A percentile compares a stretch with the other conserved stretches of the same genome.
phyloP scores from a whole-genome alignment of 2,888 invertebrate species.

The Acanthosepion pharaonis region DNA sequence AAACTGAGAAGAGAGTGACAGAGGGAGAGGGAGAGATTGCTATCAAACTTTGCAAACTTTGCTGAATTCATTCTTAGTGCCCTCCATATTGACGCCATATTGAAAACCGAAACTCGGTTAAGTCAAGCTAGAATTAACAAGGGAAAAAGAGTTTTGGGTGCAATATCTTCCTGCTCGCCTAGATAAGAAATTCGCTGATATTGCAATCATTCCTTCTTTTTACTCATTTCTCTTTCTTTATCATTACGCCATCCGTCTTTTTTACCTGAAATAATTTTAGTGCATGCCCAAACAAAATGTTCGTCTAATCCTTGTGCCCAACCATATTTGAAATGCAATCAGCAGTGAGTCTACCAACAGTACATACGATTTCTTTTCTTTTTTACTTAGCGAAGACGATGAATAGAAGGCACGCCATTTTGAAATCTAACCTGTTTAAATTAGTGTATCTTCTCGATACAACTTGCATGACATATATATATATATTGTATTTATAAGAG shows the following conservation, averaged over 20 bases:
- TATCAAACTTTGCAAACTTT: background rate
- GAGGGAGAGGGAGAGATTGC: background rate
- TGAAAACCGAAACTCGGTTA: background rate
- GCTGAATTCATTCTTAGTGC: background rate
- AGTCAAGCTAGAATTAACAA: background rate
- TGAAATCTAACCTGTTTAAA: too few species aligned
- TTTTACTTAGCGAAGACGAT: too few species aligned
- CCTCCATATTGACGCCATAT: conserved; percentile 2
- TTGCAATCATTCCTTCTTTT: background rate
- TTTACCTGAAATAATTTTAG: background rate
- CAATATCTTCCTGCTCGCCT: background rate
- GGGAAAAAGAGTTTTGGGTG: background rate
- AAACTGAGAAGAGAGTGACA: background rate
- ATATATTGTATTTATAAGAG: too few species aligned
- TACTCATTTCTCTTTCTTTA: background rate
- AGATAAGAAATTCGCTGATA: background rate
- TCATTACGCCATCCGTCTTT: background rate
- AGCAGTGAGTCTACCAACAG: too few species aligned
- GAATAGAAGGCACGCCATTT: too few species aligned
- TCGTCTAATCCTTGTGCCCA: too few species aligned
- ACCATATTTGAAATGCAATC: too few species aligned
- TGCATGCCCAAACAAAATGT: background rate
- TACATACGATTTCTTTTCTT: too few species aligned
- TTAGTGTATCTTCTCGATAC: too few species aligned
- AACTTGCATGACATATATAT: too few species aligned